These are phyloP conservation scores for Delichon dasypus DNA, from an alignment of 2,797 vertebrate genomes.

Conservation along the genomic window DNA sequence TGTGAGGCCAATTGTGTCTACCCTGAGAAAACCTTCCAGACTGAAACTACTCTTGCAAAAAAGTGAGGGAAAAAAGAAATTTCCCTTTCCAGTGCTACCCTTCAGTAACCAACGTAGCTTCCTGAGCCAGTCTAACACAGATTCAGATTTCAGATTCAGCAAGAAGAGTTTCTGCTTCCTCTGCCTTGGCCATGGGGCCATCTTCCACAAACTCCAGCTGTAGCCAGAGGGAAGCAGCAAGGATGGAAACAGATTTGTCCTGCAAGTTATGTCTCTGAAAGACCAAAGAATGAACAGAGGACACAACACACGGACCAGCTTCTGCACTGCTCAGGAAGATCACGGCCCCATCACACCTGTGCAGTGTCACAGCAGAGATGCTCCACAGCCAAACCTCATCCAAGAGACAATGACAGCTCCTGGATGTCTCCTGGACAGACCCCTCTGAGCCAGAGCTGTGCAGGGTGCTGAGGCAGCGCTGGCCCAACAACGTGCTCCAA, in stretches of 20 bases:
- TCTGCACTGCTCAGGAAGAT: not conserved
- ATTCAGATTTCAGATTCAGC: fast-evolving
- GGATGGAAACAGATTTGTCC: not conserved
- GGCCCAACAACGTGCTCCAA: fast-evolving
- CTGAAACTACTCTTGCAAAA: not conserved
- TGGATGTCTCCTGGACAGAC: not conserved
- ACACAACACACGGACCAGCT: not conserved
- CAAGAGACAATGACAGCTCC: fast-evolving
- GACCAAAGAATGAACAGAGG: not conserved
- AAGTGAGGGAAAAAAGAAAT: not conserved
- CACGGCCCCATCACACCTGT: not conserved
- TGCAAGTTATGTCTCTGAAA: not conserved
- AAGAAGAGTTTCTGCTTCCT: fast-evolving
- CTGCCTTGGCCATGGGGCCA: not conserved
- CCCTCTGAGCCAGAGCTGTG: fast-evolving
- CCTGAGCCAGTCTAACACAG: not conserved
- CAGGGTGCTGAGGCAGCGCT: fast-evolving
- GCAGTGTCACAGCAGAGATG: not conserved
- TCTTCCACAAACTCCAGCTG: not conserved
- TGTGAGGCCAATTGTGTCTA: not conserved
- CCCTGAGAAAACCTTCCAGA: not conserved
- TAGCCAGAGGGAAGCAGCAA: not conserved
- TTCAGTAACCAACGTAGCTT: fast-evolving
- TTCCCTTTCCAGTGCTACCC: not conserved
- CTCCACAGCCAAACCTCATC: not conserved